These are phyloP conservation scores for Phainopepla nitens DNA, from an alignment of 2,113 vertebrate species.

Conservation along the genomic window DNA sequence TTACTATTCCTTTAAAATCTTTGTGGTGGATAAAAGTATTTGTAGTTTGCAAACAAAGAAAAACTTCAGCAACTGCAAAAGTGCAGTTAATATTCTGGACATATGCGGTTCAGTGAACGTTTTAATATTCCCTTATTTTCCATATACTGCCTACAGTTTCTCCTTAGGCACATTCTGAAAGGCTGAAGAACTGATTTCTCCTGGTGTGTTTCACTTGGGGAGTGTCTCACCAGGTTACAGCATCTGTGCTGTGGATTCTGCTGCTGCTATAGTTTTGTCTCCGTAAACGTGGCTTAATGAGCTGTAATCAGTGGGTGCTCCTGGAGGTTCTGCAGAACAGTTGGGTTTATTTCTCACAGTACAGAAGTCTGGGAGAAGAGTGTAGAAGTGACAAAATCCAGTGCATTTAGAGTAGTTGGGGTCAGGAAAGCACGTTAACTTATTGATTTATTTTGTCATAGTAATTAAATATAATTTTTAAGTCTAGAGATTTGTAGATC, in stretches of 20 bases:
- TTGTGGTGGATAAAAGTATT: neutral
- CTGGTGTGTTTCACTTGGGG: neutral
- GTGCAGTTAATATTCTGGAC: neutral
- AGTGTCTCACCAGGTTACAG: neutral
- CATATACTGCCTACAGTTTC: neutral
- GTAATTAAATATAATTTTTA: neutral
- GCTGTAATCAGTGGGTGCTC: neutral
- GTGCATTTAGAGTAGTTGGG: neutral
- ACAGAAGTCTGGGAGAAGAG: neutral
- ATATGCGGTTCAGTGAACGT: accelerated
- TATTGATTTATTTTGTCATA: neutral
- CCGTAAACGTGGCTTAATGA: neutral
- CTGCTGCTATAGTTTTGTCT: neutral
- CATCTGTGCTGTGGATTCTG: neutral
- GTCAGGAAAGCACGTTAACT: neutral
- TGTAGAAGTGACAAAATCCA: neutral
- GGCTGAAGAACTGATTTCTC: neutral
- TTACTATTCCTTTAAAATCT: neutral
- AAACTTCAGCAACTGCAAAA: neutral
- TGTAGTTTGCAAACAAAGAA: neutral
- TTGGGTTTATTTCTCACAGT: neutral
- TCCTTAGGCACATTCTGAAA: neutral
- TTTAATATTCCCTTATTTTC: neutral
- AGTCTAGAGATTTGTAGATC: neutral
- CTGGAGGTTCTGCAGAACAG: neutral